Conservation (phyloP, 2,113 vertebrate species). For the Oostethus manadensis region DNA sequence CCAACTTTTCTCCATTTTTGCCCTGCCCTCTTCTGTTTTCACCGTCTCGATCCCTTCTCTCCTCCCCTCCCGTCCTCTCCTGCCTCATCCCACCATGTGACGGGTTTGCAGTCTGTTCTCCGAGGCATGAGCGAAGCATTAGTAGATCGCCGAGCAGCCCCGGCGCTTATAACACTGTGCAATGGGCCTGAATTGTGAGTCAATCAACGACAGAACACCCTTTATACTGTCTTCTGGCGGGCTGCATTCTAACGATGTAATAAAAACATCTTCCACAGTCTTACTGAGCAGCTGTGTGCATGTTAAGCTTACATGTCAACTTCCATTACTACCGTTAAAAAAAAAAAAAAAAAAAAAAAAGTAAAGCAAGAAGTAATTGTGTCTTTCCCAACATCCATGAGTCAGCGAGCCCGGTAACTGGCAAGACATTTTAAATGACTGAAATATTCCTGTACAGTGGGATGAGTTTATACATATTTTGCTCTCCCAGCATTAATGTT, state of each 20-base stretch:
- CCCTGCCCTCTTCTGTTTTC: constrained; percentile 19
- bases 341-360: no score
- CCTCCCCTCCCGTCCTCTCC: constrained; percentile 38
- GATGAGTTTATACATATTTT: not conserved
- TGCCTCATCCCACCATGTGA: constrained; percentile 83
- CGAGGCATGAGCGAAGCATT: constrained; percentile 99
- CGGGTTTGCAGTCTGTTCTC: constrained; percentile 97
- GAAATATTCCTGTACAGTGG: not conserved
- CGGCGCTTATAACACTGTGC: constrained; percentile 99
- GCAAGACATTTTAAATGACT: constrained; percentile 1
- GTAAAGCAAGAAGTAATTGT: not conserved
- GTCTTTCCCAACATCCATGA: not conserved
- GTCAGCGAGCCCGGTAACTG: not conserved
- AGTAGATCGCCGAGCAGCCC: constrained; percentile 99
- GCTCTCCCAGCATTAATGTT: not conserved
- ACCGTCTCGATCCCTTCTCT: constrained; percentile 12
- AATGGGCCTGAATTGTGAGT: constrained; percentile 99
- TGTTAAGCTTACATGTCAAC: constrained; percentile 1
- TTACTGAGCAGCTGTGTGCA: not conserved
- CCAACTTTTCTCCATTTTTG: constrained; percentile 26
- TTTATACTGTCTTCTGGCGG: constrained; percentile 45
- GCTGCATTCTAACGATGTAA: constrained; percentile 52
- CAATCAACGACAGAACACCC: constrained; percentile 71
- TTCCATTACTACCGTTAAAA: not conserved
- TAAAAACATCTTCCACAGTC: not conserved